Percentiles rank a stretch among this genome's conserved stretches.
phyloP scores from a whole-genome alignment of 2,113 vertebrate species.

The Scatophagus argus region DNA sequence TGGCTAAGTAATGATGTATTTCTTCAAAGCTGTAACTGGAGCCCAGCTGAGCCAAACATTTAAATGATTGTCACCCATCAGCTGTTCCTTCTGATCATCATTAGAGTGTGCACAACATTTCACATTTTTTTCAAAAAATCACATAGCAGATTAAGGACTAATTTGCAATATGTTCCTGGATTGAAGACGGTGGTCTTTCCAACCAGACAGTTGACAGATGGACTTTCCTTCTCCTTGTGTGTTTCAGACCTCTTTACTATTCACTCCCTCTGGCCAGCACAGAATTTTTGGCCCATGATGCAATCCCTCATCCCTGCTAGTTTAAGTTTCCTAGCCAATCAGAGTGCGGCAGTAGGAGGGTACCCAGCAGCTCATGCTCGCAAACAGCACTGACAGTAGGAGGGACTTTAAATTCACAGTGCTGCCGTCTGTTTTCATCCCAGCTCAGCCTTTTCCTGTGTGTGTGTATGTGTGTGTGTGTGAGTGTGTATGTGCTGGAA shows the following conservation, averaged over 20 bases:
- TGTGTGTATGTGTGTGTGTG: too few relatives aligned
- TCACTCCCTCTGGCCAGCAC: constrained; percentile 59
- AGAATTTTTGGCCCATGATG: constrained; percentile 81
- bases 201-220: not conserved
- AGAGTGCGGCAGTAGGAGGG: constrained; percentile 59
- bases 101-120: not conserved
- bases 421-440: constrained; percentile 74
- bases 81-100: not conserved
- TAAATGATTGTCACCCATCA: not conserved
- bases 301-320: constrained; percentile 71
- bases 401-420: constrained; percentile 63
- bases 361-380: constrained; percentile 56
- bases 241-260: constrained; percentile 38
- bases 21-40: constrained; percentile 34
- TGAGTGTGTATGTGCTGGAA: constrained; percentile 38
- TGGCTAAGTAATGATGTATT: constrained; percentile 16
- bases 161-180: not conserved
- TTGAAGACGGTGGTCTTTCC: not conserved
- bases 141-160: not conserved
- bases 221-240: constrained; percentile 15
- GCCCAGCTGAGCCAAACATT: constrained; percentile 27
- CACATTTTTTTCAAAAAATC: not conserved
- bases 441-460: constrained; percentile 50
- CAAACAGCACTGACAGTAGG: constrained; percentile 69
- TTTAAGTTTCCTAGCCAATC: constrained; percentile 74